Percentiles rank a stretch among this genome's conserved stretches.
phyloP scores from a whole-genome alignment of 2,797 vertebrate species.

The Lerista edwardsae region DNA sequence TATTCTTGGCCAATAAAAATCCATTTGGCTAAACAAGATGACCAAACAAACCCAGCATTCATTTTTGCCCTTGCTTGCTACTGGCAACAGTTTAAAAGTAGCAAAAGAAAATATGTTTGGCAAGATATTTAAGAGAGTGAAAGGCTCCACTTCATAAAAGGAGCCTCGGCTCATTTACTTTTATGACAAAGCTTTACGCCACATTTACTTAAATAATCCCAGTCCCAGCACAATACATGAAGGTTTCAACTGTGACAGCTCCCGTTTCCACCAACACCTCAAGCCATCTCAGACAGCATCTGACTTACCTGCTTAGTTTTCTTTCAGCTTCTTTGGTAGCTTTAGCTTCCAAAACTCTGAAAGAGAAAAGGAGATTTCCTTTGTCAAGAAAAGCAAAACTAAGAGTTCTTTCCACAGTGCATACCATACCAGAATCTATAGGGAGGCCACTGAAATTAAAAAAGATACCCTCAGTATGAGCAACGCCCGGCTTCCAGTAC shows the following conservation, averaged over 20 bases:
- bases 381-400: constrained; percentile 55
- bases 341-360: constrained; percentile 97
- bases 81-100: not conserved
- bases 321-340: constrained; percentile 98
- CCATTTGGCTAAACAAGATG: constrained; percentile 10
- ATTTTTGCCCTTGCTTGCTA: not conserved
- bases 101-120: constrained; percentile 6
- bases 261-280: not conserved
- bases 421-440: too few species aligned
- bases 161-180: not conserved
- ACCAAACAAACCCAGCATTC: not conserved
- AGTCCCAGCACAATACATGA: too few species aligned
- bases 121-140: not conserved
- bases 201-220: not conserved
- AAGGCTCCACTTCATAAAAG: not conserved
- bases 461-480: too few species aligned
- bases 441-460: too few species aligned
- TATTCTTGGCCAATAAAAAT: constrained; percentile 46
- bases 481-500: too few species aligned
- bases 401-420: too few species aligned
- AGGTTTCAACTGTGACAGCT: not conserved
- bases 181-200: not conserved
- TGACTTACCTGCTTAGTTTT: constrained; percentile 90
- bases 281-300: not conserved
- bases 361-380: constrained; percentile 65